Base-by-base conservation (phyloP, 2,797 vertebrate genomes). In the Characodon lateralis region DNA sequence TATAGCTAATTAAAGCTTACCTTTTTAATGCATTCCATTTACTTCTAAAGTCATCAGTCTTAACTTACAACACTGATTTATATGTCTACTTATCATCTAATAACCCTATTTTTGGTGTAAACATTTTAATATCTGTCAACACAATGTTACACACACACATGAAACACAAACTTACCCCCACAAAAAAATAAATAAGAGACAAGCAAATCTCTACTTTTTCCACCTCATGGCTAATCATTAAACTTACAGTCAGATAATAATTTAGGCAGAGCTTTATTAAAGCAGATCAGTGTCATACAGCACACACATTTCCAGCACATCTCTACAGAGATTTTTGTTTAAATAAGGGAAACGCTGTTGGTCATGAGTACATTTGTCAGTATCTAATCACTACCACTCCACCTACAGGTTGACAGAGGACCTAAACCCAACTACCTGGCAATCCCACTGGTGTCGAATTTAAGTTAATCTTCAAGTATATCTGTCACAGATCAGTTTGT, bases 251-350 rank as follows among this genome's bases (percentile, higher is more conserved):
- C 31, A 22, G 31, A 73, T 61, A 0, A 89, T 84, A 81, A 85
- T 74, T 91, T 89, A 78, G 80, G 31, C 70, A 68, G 58, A 76
- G 72, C 86, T 96, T 95, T 95, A 95, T 94, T 95, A 86, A 90
- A 93, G 79, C 88, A 92, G 78, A 80, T 83, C 48, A 56, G 41
- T 86, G 41, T 82, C 58, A 80, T 88, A 87, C 82, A 91, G 58
- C 77, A 89, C 50, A 89, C 48, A 74, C 78, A 50, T 39, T 69
- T 78, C 58, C 56, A 65, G 83, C 81, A 81, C 75, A 91, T 92
- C 82, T 83, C 85, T 51, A 84, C 76, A 51, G 78, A 91, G 83
- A 93, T 79, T 18, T 78, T 90, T 83, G 75, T 91, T 92, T 89
- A 94, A 90, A 86, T 85, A 81, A 51, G n/a, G 59, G 76, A 88